These are phyloP conservation scores for Lochmaea capreae DNA, from an alignment of 2,888 invertebrate species.

Conservation along the genomic window DNA sequence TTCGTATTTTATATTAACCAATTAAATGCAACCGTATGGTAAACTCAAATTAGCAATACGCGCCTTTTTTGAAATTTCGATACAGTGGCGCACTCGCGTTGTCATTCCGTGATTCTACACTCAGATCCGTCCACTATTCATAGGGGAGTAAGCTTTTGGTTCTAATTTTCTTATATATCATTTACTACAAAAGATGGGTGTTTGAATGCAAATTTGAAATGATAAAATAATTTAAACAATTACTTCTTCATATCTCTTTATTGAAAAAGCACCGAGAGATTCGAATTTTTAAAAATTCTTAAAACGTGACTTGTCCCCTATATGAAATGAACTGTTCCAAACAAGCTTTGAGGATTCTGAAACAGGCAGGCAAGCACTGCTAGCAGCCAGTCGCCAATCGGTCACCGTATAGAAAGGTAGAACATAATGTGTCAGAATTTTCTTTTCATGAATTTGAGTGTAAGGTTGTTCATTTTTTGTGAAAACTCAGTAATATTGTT, in stretches of 20 bases:
- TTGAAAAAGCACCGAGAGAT: neutral
- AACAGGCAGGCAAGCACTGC: slow-evolving; percentile 62
- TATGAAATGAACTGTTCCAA: slow-evolving; percentile 63
- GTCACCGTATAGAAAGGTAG: slow-evolving; percentile 64
- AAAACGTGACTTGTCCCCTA: slow-evolving; percentile 42
- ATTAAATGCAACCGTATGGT: slow-evolving; percentile 5
- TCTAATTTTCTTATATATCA: neutral
- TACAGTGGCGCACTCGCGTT: slow-evolving; percentile 44
- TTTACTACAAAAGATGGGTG: neutral
- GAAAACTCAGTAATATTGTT: slow-evolving; percentile 58
- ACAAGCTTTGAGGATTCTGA: slow-evolving; percentile 66
- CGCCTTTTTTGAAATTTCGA: slow-evolving; percentile 23
- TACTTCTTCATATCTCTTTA: neutral
- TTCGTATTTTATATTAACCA: neutral
- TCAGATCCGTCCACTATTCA: slow-evolving; percentile 40
- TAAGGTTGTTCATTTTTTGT: slow-evolving; percentile 59
- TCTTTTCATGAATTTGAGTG: slow-evolving; percentile 63
- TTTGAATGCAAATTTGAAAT: neutral
- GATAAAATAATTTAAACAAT: neutral
- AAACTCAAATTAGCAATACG: slow-evolving; percentile 1
- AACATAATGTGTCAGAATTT: slow-evolving; percentile 67
- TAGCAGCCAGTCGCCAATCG: slow-evolving; percentile 66
- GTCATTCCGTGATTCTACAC: slow-evolving; percentile 45
- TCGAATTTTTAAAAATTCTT: slow-evolving; percentile 6
- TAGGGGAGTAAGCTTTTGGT: slow-evolving; percentile 42